These are phyloP conservation scores for Enteromius viviparus DNA, from an alignment of 2,797 vertebrate species.

Conservation along the genomic window DNA sequence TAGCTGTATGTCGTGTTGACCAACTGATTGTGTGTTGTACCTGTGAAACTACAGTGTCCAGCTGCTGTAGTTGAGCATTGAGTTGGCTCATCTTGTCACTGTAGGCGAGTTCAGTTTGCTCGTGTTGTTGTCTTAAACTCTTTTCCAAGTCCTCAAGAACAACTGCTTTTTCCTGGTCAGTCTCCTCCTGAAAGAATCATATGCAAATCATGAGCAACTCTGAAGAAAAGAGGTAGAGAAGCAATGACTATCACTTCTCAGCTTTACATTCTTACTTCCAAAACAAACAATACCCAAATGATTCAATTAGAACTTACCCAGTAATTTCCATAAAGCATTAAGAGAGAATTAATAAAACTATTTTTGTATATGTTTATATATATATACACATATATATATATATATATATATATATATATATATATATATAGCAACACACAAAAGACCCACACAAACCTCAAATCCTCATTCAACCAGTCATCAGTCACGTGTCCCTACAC, in stretches of 20 bases:
- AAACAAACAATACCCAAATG: slow-evolving; percentile 46
- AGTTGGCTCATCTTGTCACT: slow-evolving; percentile 78
- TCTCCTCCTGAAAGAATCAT: slow-evolving; percentile 74
- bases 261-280: background rate
- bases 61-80: slow-evolving; percentile 80
- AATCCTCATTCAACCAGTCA: slow-evolving; percentile 29
- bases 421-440: background rate
- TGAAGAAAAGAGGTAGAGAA: background rate
- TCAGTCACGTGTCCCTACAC: slow-evolving; percentile 41
- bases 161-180: slow-evolving; percentile 75
- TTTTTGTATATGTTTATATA: too few relatives aligned
- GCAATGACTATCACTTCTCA: background rate
- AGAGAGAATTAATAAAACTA: background rate
- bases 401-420: too few relatives aligned
- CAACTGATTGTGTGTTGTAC: slow-evolving; percentile 64
- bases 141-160: slow-evolving; percentile 72
- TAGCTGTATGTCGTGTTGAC: background rate
- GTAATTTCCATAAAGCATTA: background rate
- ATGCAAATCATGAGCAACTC: slow-evolving; percentile 53
- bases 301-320: background rate
- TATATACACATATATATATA: background rate
- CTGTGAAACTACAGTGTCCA: slow-evolving; percentile 77
- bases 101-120: slow-evolving; percentile 71
- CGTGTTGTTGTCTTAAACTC: slow-evolving; percentile 70
- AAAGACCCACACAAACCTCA: slow-evolving; percentile 35